A percentile compares a stretch with the other conserved stretches of the same genome.
These are phyloP conservation scores for Atrichornis clamosus DNA, from an alignment of 2,113 vertebrate genomes.

Conservation along the genomic window DNA sequence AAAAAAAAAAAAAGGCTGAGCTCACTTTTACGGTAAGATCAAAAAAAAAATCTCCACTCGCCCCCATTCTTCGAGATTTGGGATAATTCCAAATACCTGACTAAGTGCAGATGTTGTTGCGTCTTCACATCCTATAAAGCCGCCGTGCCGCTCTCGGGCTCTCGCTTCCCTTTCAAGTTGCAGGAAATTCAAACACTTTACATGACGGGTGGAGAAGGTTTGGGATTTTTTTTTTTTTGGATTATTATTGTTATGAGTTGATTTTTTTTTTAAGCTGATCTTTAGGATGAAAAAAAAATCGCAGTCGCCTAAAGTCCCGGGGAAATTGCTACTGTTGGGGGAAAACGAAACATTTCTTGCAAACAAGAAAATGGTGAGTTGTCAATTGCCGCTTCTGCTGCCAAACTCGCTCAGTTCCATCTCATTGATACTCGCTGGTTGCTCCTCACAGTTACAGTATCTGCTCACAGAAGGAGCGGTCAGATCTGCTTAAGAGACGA, in stretches of 20 bases:
- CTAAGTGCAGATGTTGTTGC: constrained; percentile 65
- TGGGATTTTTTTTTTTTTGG: not conserved
- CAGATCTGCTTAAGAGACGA: constrained; percentile 49
- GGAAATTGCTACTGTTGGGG: constrained; percentile 57
- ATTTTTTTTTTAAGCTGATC: constrained; percentile 47
- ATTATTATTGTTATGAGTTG: not conserved
- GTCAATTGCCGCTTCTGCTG: constrained; percentile 71
- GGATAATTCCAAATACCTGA: constrained; percentile 69
- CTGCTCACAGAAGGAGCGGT: constrained; percentile 61
- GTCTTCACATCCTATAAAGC: constrained; percentile 61
- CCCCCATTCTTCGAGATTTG: constrained; percentile 63
- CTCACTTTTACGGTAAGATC: constrained; percentile 77
- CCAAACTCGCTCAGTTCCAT: constrained; percentile 74
- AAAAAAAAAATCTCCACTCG: constrained; percentile 23
- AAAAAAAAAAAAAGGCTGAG: constrained; percentile 56
- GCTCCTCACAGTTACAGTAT: constrained; percentile 63
- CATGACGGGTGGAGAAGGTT: constrained; percentile 59
- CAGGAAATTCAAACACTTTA: constrained; percentile 64
- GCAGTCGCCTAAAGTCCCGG: constrained; percentile 39
- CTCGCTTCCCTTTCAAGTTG: constrained; percentile 55
- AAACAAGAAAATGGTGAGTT: constrained; percentile 81
- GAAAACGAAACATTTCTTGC: constrained; percentile 69
- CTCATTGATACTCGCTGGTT: constrained; percentile 57
- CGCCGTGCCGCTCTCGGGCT: constrained; percentile 45
- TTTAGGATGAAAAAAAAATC: constrained; percentile 50